A percentile compares a stretch with the other conserved stretches of the same genome.
These are phyloP conservation scores for Heliocidaris erythrogramma DNA, from an alignment of 35 echinoderm and acorn worm genomes.

Conservation along the genomic window DNA sequence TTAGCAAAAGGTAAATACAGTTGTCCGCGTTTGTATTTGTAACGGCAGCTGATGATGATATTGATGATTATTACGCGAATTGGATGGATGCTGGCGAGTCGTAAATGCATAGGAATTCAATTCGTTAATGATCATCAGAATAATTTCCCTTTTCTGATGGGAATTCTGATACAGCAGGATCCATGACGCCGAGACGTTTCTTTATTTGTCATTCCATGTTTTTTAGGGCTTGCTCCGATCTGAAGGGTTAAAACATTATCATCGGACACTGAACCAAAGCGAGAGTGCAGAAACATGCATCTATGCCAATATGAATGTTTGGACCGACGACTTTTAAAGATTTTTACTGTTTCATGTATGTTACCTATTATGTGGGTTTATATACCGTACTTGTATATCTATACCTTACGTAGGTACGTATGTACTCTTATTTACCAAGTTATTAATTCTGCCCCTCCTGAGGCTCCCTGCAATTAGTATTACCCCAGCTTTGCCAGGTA, in stretches of 20 bases:
- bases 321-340: too few relatives aligned
- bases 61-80: neutral
- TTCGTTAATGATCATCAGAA: neutral
- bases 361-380: too few relatives aligned
- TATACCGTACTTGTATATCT: too few relatives aligned
- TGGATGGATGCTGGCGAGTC: neutral
- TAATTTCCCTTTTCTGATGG: neutral
- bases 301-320: too few relatives aligned
- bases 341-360: too few relatives aligned
- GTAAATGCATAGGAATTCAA: neutral
- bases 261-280: neutral
- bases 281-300: neutral
- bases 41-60: neutral
- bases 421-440: too few relatives aligned
- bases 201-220: neutral
- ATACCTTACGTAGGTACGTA: too few relatives aligned
- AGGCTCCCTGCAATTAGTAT: neutral
- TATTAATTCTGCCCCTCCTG: too few relatives aligned
- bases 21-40: neutral
- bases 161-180: neutral
- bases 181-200: neutral
- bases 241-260: neutral
- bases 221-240: neutral
- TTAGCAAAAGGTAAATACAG: conserved; percentile 6
- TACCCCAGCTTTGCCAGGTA: neutral